Conservation (phyloP, 2,113 vertebrate genomes). For the western clawed frog (Xenopus tropicalis) region DNA sequence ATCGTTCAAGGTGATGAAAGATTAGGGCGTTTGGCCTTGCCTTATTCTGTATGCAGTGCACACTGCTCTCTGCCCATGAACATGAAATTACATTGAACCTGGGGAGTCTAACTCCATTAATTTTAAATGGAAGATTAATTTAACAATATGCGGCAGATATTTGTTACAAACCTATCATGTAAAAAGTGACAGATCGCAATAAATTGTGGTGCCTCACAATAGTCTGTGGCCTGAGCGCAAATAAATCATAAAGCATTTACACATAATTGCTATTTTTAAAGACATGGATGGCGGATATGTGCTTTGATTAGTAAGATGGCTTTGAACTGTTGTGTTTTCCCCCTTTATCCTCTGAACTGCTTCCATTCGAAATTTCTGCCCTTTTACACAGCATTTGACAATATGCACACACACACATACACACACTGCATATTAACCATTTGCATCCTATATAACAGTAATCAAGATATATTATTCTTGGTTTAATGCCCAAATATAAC, state of each 20-base stretch:
- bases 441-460: too few species aligned
- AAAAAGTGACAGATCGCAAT: slow-evolving; percentile 96
- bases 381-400: too few species aligned
- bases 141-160: slow-evolving; percentile 99
- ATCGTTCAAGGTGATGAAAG: slow-evolving; percentile 99
- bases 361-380: neutral
- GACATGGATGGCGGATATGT: slow-evolving; percentile 74
- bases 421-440: too few species aligned
- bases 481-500: too few species aligned
- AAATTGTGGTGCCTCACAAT: slow-evolving; percentile 85
- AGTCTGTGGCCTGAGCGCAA: slow-evolving; percentile 76
- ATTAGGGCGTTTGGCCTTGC: slow-evolving; percentile 90
- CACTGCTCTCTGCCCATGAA: slow-evolving; percentile 85
- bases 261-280: slow-evolving; percentile 88
- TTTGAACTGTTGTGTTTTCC: slow-evolving; percentile 17
- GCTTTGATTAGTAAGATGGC: slow-evolving; percentile 54
- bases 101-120: slow-evolving; percentile 99
- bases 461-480: too few species aligned
- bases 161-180: slow-evolving; percentile 99
- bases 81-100: slow-evolving; percentile 99
- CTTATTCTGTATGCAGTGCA: slow-evolving; percentile 90
- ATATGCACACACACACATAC: too few species aligned
- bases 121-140: slow-evolving; percentile 99
- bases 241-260: slow-evolving; percentile 93
- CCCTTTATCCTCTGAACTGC: slow-evolving; percentile 15